A percentile compares a stretch with the other conserved stretches of the same genome.
Conservation (phyloP, 2,888 invertebrate species). For the Plemyria rubiginata region DNA sequence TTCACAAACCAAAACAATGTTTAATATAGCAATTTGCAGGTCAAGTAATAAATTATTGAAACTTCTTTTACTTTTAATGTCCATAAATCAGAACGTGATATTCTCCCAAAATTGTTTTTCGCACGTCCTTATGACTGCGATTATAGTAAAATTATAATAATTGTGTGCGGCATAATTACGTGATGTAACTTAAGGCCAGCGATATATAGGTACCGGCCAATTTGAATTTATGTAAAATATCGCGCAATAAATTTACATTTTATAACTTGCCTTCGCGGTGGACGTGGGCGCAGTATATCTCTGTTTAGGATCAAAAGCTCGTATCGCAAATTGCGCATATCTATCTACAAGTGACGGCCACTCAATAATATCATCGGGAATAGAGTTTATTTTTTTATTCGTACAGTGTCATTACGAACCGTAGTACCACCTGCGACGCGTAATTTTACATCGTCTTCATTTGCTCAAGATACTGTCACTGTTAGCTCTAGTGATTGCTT, state of each 20-base stretch:
- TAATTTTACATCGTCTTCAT: not conserved
- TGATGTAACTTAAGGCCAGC: conserved; percentile 77
- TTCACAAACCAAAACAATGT: conserved; percentile 59
- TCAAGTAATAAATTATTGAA: conserved; percentile 60
- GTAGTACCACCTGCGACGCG: not conserved
- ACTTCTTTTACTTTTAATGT: conserved; percentile 48
- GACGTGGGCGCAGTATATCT: conserved; percentile 75
- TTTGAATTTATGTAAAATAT: conserved; percentile 83
- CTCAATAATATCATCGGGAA: conserved; percentile 35
- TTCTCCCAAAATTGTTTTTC: conserved; percentile 78
- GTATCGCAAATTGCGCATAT: conserved; percentile 68
- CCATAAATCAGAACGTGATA: conserved; percentile 75
- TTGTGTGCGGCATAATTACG: conserved; percentile 78
- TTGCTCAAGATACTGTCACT: conserved; percentile 2
- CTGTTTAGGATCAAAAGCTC: conserved; percentile 72
- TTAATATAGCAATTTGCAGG: conserved; percentile 50
- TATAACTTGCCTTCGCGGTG: conserved; percentile 71
- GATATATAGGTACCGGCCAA: conserved; percentile 75
- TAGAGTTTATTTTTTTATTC: conserved; percentile 17
- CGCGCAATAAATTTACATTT: conserved; percentile 83
- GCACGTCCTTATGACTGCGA: conserved; percentile 80
- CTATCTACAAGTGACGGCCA: conserved; percentile 50
- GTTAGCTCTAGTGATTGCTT: not conserved
- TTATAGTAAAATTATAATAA: conserved; percentile 84
- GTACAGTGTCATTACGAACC: not conserved